Conservation (phyloP, 2,113 vertebrate species). For the Rana temporaria region DNA sequence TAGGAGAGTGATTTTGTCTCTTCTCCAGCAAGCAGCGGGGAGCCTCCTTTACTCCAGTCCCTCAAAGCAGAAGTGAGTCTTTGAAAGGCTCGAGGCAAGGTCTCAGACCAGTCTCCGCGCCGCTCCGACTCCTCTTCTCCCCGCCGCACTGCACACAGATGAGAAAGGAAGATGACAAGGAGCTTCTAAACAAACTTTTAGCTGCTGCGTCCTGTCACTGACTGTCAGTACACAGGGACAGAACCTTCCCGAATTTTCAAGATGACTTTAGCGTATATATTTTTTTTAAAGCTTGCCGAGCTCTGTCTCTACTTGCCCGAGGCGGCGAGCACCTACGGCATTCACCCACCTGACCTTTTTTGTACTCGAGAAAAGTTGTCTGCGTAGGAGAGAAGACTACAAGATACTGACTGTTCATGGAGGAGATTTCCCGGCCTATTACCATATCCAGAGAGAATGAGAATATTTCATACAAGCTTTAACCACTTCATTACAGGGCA, state of each 20-base stretch:
- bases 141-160: neutral
- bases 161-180: neutral
- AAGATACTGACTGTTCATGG: too few relatives aligned
- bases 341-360: neutral
- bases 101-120: neutral
- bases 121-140: neutral
- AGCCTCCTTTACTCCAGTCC: conserved; percentile 13
- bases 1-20: neutral
- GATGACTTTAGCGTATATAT: neutral
- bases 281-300: neutral
- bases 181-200: conserved; percentile 27
- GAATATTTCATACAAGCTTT: too few relatives aligned
- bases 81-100: conserved; percentile 21
- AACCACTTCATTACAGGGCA: too few relatives aligned
- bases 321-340: neutral
- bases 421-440: too few relatives aligned
- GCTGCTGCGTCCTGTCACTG: neutral
- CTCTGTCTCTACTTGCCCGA: neutral
- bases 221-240: neutral
- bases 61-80: conserved; percentile 27
- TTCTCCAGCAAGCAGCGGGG: neutral
- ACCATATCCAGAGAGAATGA: too few relatives aligned
- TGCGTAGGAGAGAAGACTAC: too few relatives aligned
- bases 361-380: neutral
- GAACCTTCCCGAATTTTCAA: neutral